Base-by-base conservation (phyloP, 2,113 vertebrate genomes). In the Lampris incognitus region DNA sequence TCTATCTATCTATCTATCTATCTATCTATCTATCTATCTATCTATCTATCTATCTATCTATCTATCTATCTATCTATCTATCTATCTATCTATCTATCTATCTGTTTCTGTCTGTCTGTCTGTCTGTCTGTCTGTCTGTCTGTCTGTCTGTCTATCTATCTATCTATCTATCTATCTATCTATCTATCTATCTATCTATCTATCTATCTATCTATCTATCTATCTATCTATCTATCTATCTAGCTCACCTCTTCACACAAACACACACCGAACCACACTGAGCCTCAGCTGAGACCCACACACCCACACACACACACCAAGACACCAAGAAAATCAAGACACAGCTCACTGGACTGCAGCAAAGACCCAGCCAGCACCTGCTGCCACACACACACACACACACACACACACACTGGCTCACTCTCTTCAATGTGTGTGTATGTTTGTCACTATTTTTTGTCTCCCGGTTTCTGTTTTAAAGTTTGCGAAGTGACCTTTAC, bases 311-410 rank as follows among this genome's bases (percentile, higher is more conserved):
- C 81, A 24, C 38, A 46, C 81, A 79, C 82, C 73, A 72, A 82
- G 81, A 85, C 85, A 76, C 81, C 61, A 71, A 82, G 85, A 83
- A 85, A 82, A 76, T 79, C 61, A 71, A 82, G 85, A 83, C 87
- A 89, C 77, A 85, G 85, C 72, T 89, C 89, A 88, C 69, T 92
- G 91, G 72, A 88, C 69, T 92, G 91, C 69, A 90, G 85, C 91
- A 88, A 79, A 72, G 64, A 84, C 79, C 85, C 81, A 75, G 85
- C 78, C 75, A 83, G 72, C 91, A 92, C 88, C 88, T 91, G 88
- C 82, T 83, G 82, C 88, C 57, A 39, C 57, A 64, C 70, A 72
- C 58, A 66, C 78, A 75, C 78, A 38, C 44, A 7, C 52, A 46
- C 10, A 9, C 50, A 56, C 66, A 11, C 64, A 39, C n/a, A 1